Evolutionary conservation across 2,113 vertebrate species (phyloP).

Genomic region (Camelus bactrianus): DNA sequence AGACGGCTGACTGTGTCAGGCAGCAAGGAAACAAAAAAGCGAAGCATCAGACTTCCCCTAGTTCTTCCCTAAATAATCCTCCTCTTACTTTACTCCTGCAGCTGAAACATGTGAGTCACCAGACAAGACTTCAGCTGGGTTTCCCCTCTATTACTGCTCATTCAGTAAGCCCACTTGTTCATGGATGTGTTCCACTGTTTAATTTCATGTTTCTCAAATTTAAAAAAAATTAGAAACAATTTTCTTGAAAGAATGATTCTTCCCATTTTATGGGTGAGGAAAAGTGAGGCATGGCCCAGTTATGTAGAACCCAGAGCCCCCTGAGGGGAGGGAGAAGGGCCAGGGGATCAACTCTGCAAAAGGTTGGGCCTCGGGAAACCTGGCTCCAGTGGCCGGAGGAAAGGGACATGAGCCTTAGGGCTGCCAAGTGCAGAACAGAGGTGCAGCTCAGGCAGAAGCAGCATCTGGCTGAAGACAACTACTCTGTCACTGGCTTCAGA

Average conservation of each 20-base stretch:
- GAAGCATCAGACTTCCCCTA: neutral
- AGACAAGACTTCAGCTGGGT: neutral
- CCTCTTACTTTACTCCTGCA: neutral
- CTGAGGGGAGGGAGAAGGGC: neutral
- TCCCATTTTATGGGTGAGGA: neutral
- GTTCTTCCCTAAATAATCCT: neutral
- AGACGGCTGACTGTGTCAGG: neutral
- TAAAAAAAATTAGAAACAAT: neutral
- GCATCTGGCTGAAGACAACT: neutral
- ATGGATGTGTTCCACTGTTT: neutral
- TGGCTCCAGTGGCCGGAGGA: neutral
- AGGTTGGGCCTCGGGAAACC: neutral
- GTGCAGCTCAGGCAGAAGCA: neutral
- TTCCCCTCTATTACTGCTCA: neutral
- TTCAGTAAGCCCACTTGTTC: neutral
- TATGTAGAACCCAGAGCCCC: neutral
- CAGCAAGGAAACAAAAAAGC: neutral
- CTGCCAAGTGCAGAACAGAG: neutral
- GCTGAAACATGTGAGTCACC: neutral
- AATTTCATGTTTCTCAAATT: neutral
- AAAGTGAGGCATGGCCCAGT: neutral
- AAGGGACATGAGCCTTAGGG: rapidly evolving
- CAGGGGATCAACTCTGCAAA: neutral
- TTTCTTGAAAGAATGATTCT: constrained; percentile 1
- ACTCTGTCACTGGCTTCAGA: neutral